Base-by-base conservation (phyloP, 1,140 invertebrate species). In the Drosophila santomea region DNA sequence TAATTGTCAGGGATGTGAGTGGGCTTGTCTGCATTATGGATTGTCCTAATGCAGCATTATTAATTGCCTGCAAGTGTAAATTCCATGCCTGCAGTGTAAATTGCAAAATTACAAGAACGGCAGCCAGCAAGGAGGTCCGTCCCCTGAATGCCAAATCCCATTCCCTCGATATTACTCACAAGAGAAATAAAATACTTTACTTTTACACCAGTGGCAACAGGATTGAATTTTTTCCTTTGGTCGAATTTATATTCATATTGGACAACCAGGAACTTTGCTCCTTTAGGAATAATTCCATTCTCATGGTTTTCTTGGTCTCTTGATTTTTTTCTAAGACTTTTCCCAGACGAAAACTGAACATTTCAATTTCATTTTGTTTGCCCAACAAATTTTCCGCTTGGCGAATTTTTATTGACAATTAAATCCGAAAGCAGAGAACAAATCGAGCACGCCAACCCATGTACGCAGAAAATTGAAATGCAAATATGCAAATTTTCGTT, bases 331-430 rank as follows among this genome's bases (percentile, higher is more conserved):
- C 72, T 45, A 48, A 60, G 68, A 55, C 51, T 51, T 74, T 74
- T 56, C 51, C 59, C 72, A 74, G 72, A 74, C 78, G 63, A 41
- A 44, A 64, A 43, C 73, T 50, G 44, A 77, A 61, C 67, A 74
- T 86, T 80, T 74, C 78, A 88, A 88, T 91, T 91, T 82, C 82
- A 78, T 76, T 75, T 80, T 91, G 90, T 91, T 91, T 91, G 90
- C 78, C 81, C 76, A 91, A 91, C 85, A 91, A 91, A 91, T 91
- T 91, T 91, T 90, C 90, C 90, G 90, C 90, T 74, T 83, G 72
- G 90, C 89, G 80, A 80, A 91, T 86, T 91, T 91, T 91, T 91
- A 91, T 91, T 91, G 90, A 86, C 90, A 89, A 91, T 91, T 91
- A 91, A 90, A 85, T 91, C 72, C 60, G 43, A 78, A 62, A 77